Evolutionary conservation across 2,797 vertebrate species (phyloP).

Genomic region (Clamator glandarius): DNA sequence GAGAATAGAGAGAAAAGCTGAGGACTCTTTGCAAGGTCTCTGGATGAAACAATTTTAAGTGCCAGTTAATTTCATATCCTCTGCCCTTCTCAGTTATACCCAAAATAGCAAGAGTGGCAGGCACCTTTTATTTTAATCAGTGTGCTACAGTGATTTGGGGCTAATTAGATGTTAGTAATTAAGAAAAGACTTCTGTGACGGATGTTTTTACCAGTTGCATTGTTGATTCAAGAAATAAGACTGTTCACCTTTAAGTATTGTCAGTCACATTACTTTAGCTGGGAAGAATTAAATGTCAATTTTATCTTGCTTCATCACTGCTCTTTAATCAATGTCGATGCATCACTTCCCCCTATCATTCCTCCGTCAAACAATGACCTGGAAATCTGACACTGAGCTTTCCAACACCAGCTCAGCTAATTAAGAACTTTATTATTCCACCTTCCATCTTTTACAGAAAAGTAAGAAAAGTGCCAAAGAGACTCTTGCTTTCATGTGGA

Average conservation of each 20-base stretch:
- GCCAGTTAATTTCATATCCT: constrained; percentile 19
- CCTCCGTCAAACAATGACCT: constrained; percentile 73
- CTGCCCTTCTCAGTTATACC: not conserved
- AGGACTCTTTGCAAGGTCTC: not conserved
- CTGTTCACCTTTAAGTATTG: constrained; percentile 65
- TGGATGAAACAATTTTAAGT: not conserved
- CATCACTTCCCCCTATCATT: constrained; percentile 57
- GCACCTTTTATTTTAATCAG: constrained; percentile 31
- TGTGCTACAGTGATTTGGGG: not conserved
- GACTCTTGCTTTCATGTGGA: constrained; percentile 63
- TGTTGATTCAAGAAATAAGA: constrained; percentile 60
- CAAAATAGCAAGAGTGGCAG: constrained; percentile 21
- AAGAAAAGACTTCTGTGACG: constrained; percentile 31
- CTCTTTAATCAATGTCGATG: constrained; percentile 75
- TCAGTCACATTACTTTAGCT: constrained; percentile 64
- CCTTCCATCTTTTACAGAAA: constrained; percentile 65
- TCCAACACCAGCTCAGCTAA: constrained; percentile 68
- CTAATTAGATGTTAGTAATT: constrained; percentile 57
- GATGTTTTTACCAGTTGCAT: constrained; percentile 54
- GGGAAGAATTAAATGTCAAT: constrained; percentile 73
- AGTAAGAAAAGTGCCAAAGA: constrained; percentile 51
- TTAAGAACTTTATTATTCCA: constrained; percentile 72
- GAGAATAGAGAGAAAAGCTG: not conserved
- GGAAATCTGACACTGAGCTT: constrained; percentile 69
- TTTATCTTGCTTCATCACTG: constrained; percentile 75